Evolutionary conservation across 2,888 invertebrate species (phyloP), one percentile per base, ranked within the genome.

Genomic region (Enchytraeus crypticus): DNA sequence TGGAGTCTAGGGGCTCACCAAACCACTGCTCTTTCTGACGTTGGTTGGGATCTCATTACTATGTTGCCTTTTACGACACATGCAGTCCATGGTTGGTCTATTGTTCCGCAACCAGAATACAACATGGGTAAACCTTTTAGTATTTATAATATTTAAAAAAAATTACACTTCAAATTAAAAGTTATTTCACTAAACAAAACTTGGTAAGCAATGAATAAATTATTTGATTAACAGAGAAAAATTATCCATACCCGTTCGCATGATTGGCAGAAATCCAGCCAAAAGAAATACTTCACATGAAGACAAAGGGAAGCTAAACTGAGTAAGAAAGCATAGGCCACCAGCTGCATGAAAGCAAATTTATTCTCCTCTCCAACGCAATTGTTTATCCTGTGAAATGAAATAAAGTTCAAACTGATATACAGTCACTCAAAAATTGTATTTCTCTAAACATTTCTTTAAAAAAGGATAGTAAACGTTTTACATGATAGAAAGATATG

Each of bases 241-340:
- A 38, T 14, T 38, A 38, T 14, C 8, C 58, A 21, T 8, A 58
- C 58, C 51, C 30, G 32, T 43, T 58, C 51, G n/a, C 59, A 59
- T 8, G 38, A 32, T 4, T 5, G 14, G 30, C 59, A 59, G 45
- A n/a, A 26, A 1, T 11, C 43, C 1, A 59, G 38, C 27, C 46
- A 54, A n/a, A 54, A 54, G 26, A 23, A 54, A 26, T 54, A n/a
- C 21, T n/a, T 32, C 2, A 21, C 38, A 32, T 54, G 55, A n/a
- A 73, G 53, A 5, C 68, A 55, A 33, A 74, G 66, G 3, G 73
- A 66, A 29, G 69, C 63, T 21, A 68, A 38, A 53, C 74, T 67
- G 54, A 77, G 66, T 18, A 73, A 54, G 23, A 71, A 70, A 32
- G 76, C 88, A 76, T 88, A 90, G 45, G 89, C 82, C 66, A 90